A percentile compares a stretch with the other conserved stretches of the same genome.
These are phyloP conservation scores for Sakesphorus luctuosus DNA, from an alignment of 2,113 vertebrate genomes.

Conservation along the genomic window DNA sequence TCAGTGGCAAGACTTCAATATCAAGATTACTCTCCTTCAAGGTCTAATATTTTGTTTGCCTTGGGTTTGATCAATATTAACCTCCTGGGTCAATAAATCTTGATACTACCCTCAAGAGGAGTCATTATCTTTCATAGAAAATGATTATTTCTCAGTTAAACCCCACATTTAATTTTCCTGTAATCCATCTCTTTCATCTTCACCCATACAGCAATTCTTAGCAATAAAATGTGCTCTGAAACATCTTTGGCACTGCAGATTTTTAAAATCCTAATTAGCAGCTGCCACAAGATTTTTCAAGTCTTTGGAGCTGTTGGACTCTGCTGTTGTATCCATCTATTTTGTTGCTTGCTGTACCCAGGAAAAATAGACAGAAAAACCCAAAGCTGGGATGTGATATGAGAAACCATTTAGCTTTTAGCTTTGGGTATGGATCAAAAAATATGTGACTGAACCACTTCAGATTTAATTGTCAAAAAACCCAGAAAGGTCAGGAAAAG, in stretches of 20 bases:
- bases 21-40: constrained; percentile 59
- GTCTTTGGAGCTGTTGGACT: background rate
- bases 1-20: constrained; percentile 48
- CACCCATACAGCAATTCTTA: background rate
- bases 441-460: background rate
- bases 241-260: background rate
- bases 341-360: background rate
- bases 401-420: background rate
- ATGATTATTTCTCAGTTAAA: constrained; percentile 77
- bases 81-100: constrained; percentile 75
- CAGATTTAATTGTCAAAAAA: background rate
- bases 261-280: background rate
- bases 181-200: constrained; percentile 67
- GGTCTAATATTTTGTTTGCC: constrained; percentile 63
- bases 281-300: background rate
- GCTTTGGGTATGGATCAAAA: background rate
- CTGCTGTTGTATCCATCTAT: background rate
- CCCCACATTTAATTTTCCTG: constrained; percentile 65
- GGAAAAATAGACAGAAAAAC: background rate
- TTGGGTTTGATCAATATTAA: constrained; percentile 66
- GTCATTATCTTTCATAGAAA: constrained; percentile 76
- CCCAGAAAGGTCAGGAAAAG: background rate
- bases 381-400: background rate
- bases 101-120: constrained; percentile 64
- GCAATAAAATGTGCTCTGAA: background rate